Base-by-base conservation (phyloP, 92 coral and sea anemone genomes). In the Palythoa grandis region DNA sequence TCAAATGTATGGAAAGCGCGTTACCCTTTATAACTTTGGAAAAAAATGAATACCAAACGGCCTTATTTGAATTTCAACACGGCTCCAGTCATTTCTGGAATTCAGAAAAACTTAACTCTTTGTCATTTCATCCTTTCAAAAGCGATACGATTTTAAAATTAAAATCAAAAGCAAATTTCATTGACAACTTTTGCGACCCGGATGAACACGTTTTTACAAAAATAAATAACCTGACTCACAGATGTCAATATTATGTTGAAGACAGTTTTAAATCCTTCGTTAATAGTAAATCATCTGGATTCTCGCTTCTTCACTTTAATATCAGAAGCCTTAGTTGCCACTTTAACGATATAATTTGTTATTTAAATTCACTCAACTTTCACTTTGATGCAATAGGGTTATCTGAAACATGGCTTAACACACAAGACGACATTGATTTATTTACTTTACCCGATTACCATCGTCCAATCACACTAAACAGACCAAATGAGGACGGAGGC, bases 401-500 rank as follows among this genome's bases (percentile, higher is more conserved):
- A 50, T 50, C 88, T 12, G 82, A 84, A 37, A 84, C 82, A 35
- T 53, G 68, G 82, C 72, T 72, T 4, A 72, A 52, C 19, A 38
- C 74, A 50, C 72, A 84, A 39, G 88, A 84, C 72, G 70, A 71
- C 17, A 19, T 22, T 3, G 68, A 48, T 15, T 73, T 23, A 6
- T 85, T 85, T 76, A 24, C 40, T 20, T 47, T 86, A n/a, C 60
- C 74, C 40, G 83, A 74, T 23, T 86, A 75, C 52, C 63, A 86
- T 22, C 43, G 7, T 11, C 88, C 76, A 17, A 63, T 86, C 37
- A 10, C 37, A 10, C 10, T 83, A 40, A 68, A 83, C 52, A 83
- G 87, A 69, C 87, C 87, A 35, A 83, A 83, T 47, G 78, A 68
- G 38, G 78, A 83, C 60, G 87, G 87, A 12, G 87, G 87, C 43